Evolutionary conservation across 2,888 invertebrate species (phyloP).

Genomic region (Tenthredo distinguenda): DNA sequence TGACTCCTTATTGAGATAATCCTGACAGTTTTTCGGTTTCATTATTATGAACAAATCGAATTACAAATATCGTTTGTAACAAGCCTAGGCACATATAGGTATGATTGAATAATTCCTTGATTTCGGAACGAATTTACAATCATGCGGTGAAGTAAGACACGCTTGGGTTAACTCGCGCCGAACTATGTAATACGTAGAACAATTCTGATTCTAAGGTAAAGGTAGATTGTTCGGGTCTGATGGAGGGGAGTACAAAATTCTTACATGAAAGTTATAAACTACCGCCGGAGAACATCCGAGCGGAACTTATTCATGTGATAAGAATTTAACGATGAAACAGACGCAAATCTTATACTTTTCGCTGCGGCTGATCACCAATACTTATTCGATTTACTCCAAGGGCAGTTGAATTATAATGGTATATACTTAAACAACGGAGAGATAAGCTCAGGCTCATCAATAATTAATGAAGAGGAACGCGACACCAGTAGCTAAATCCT

Average conservation of each 20-base stretch:
- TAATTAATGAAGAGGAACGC: no score
- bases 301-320: not conserved
- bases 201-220: not conserved
- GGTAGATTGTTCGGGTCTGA: constrained; percentile 17
- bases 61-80: not conserved
- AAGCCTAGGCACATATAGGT: not conserved
- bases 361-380: not conserved
- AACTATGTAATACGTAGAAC: constrained; percentile 10
- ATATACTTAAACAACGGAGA: no score
- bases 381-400: no score
- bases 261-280: not conserved
- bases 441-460: no score
- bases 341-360: not conserved
- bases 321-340: not conserved
- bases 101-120: not conserved
- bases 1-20: not conserved
- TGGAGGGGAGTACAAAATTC: not conserved
- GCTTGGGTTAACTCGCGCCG: constrained; percentile 8
- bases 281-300: not conserved
- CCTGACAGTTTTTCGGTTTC: not conserved
- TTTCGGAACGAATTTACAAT: constrained; percentile 23
- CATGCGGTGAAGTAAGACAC: constrained; percentile 10
- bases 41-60: not conserved
- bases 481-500: no score
- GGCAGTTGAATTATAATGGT: no score